Conservation (phyloP, 2,888 invertebrate species). For the Xanthia togata region DNA sequence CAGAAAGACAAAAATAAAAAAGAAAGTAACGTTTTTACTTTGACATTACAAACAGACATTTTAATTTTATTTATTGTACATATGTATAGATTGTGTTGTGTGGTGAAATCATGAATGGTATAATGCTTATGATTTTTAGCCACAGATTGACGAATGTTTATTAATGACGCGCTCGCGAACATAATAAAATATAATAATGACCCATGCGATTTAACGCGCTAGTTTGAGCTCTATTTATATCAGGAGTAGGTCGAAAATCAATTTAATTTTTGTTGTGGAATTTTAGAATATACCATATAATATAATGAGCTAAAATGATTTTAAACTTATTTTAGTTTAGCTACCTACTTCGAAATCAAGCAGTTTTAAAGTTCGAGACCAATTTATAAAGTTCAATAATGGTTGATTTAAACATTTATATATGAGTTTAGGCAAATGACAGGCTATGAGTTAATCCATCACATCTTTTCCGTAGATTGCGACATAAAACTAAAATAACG, state of each 20-base stretch:
- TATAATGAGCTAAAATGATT: background rate
- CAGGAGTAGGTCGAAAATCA: background rate
- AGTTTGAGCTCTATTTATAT: background rate
- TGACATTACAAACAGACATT: too few species aligned
- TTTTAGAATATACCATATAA: constrained; percentile 20
- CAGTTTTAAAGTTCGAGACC: background rate
- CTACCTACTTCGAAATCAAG: background rate
- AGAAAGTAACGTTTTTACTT: too few species aligned
- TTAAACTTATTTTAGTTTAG: background rate
- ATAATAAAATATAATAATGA: constrained; percentile 22
- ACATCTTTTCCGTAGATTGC: background rate
- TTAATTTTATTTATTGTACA: too few species aligned
- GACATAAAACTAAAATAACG: background rate
- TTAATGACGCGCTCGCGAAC: constrained; percentile 23
- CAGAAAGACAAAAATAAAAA: too few species aligned
- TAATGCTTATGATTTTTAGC: background rate
- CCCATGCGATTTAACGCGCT: background rate
- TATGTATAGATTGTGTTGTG: background rate
- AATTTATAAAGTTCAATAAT: background rate
- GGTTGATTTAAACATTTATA: background rate
- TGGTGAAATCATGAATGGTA: constrained; percentile 7
- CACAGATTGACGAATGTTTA: constrained; percentile 23
- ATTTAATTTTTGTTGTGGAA: background rate
- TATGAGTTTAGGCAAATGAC: background rate
- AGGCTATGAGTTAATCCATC: constrained; percentile 12